Percentiles rank a stretch among this genome's conserved stretches.
phyloP scores from a whole-genome alignment of 2,888 invertebrate species.

The Dermolepida albohirtum region DNA sequence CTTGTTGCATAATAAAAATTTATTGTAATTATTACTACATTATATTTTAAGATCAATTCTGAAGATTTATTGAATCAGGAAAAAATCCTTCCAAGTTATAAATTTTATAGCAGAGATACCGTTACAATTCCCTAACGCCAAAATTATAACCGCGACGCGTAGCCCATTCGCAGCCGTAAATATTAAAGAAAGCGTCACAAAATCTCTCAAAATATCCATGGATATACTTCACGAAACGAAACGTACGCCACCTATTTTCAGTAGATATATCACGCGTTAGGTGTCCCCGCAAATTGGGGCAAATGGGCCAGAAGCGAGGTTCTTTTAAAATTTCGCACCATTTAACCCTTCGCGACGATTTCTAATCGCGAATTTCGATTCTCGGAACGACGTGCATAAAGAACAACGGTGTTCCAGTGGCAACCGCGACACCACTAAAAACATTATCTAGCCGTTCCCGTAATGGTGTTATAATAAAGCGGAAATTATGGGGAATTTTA shows the following conservation, averaged over 20 bases:
- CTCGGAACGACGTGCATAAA: not conserved
- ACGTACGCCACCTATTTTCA: not conserved
- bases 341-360: slow-evolving; percentile 47
- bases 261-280: slow-evolving; percentile 43
- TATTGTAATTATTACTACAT: too few species aligned
- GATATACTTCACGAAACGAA: not conserved
- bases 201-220: not conserved
- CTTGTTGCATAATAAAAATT: too few species aligned
- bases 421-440: not conserved
- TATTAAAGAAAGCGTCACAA: not conserved
- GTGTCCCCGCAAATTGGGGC: slow-evolving; percentile 45
- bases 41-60: too few species aligned
- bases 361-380: not conserved
- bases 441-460: slow-evolving; percentile 2
- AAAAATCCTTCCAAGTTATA: too few species aligned
- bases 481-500: slow-evolving; percentile 33
- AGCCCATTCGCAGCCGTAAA: not conserved
- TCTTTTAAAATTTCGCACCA: slow-evolving; percentile 48
- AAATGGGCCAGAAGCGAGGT: slow-evolving; percentile 49
- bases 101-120: too few species aligned
- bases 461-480: slow-evolving; percentile 29
- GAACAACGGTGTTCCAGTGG: not conserved
- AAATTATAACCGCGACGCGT: too few species aligned
- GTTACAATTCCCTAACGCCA: too few species aligned
- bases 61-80: too few species aligned